Conservation (phyloP, 2,113 vertebrate species). For the Myotis davidii region DNA sequence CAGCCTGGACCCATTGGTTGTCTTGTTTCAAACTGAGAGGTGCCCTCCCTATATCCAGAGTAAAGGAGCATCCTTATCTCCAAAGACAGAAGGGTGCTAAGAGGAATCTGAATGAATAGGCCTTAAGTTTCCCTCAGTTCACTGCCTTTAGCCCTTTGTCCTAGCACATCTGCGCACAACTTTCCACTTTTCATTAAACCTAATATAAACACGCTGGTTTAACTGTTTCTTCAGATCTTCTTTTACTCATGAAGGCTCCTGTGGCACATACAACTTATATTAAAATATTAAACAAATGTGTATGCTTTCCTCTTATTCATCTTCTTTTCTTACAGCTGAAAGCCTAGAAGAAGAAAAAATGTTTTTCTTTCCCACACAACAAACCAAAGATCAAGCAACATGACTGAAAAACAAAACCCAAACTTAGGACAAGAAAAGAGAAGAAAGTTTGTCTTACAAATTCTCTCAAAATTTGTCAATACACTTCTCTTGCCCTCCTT, state of each 20-base stretch:
- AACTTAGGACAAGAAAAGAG: constrained; percentile 45
- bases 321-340: background rate
- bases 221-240: background rate
- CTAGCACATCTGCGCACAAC: background rate
- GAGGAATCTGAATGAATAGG: background rate
- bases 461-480: background rate
- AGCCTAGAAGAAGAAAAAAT: background rate
- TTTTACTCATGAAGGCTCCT: background rate
- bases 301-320: background rate
- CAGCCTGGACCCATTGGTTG: no score
- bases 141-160: background rate
- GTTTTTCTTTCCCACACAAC: background rate
- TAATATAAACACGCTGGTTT: background rate
- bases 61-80: background rate
- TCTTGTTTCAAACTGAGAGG: background rate
- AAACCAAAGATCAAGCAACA: constrained; percentile 60
- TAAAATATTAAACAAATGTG: background rate
- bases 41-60: background rate
- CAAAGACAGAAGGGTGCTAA: background rate
- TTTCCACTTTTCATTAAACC: background rate
- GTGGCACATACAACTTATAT: background rate
- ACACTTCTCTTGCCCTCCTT: background rate
- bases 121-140: background rate
- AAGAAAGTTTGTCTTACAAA: background rate
- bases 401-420: constrained; percentile 61